Conservation (phyloP, 2,797 vertebrate genomes). For the Lindbergichthys nudifrons region DNA sequence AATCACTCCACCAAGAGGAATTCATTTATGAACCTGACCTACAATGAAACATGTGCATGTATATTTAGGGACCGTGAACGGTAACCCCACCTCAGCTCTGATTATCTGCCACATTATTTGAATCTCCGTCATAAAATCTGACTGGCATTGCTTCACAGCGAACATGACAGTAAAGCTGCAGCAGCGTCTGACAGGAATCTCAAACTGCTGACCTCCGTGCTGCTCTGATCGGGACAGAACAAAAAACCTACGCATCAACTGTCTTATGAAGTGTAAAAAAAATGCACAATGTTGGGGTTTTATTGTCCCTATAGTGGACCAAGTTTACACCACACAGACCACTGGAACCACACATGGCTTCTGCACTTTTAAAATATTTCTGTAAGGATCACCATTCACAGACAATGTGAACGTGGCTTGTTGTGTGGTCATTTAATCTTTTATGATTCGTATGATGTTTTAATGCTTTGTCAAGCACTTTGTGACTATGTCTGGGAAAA, state of each 20-base stretch:
- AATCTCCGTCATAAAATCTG: conserved; percentile 3
- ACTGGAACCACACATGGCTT: neutral
- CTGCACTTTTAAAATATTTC: neutral
- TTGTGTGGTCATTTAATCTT: too few species aligned
- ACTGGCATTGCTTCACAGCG: neutral
- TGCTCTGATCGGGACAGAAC: neutral
- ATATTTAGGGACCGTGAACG: neutral
- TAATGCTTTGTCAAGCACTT: too few species aligned
- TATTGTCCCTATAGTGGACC: neutral
- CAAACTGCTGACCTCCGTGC: neutral
- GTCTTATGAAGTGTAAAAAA: neutral
- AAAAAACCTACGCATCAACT: neutral
- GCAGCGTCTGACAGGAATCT: neutral
- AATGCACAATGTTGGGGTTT: neutral
- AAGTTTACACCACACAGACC: neutral
- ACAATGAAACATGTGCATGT: neutral
- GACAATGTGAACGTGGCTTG: too few species aligned
- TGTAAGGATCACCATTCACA: neutral
- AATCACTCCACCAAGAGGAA: neutral
- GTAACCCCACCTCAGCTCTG: conserved; percentile 1
- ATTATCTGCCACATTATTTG: conserved; percentile 1
- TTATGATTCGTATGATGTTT: too few species aligned
- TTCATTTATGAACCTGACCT: conserved; percentile 5
- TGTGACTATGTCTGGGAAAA: too few species aligned
- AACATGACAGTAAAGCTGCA: neutral